A percentile compares a stretch with the other conserved stretches of the same genome.
phyloP scores from a whole-genome alignment of 2,888 invertebrate species.

The Sesia bembeciformis region DNA sequence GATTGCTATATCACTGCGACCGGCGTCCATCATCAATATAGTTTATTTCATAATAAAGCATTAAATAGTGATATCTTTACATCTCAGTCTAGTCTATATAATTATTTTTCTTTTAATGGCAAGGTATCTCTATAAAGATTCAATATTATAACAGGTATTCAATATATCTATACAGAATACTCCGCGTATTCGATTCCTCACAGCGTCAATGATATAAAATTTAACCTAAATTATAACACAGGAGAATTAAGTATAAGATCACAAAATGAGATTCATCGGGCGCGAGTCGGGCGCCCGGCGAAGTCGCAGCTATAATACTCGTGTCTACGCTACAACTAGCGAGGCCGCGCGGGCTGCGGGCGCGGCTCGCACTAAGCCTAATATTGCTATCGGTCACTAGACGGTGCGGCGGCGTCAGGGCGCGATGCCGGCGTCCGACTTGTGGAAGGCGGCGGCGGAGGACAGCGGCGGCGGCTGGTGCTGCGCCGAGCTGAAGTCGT shows the following conservation, averaged over 20 bases:
- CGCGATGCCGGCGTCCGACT: conserved; percentile 86
- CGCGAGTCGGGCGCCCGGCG: conserved; percentile 50
- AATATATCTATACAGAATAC: conserved; percentile 64
- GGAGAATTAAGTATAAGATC: conserved; percentile 75
- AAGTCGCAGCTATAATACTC: conserved; percentile 69
- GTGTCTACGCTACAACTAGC: conserved; percentile 69
- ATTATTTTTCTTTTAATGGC: conserved; percentile 68
- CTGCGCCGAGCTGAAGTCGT: conserved; percentile 82
- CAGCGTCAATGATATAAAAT: conserved; percentile 75
- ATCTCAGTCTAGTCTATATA: conserved; percentile 74
- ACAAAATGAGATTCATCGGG: conserved; percentile 75
- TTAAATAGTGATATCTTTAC: conserved; percentile 74
- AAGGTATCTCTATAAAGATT: conserved; percentile 73
- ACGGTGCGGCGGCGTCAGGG: conserved; percentile 82
- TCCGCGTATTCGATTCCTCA: conserved; percentile 67
- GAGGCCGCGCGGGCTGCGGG: conserved; percentile 36
- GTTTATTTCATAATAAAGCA: conserved; percentile 69
- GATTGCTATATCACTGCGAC: conserved; percentile 39
- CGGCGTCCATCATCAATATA: conserved; percentile 57
- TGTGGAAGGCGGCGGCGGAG: conserved; percentile 79
- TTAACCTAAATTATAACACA: conserved; percentile 75
- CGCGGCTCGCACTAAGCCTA: conserved; percentile 67
- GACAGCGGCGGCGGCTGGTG: conserved; percentile 69
- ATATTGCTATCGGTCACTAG: conserved; percentile 73
- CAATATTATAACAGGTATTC: conserved; percentile 66